Evolutionary conservation across 1,140 invertebrate species (phyloP), one percentile per base, ranked within the genome.

Genomic region (Eumeta japonica): DNA sequence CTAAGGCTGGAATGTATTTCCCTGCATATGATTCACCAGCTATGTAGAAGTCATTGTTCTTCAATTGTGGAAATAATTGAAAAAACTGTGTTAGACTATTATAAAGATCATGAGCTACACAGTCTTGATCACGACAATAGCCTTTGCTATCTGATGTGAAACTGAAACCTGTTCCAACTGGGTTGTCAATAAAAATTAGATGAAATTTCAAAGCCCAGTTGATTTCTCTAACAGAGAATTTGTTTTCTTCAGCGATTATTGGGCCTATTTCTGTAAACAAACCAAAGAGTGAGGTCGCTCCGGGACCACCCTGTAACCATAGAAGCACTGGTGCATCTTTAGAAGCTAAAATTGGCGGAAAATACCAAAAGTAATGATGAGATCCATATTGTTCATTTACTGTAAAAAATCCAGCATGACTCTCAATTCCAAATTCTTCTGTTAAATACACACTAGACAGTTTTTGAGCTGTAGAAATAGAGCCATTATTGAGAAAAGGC

Each of bases 1-100:
- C 79, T 19, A 90, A 67, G 1, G 86, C 82, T 12, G 89, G 88
- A 2, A 90, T 82, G 65, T 90, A 90, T 55, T 86, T 85, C n/a
- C 90, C 90, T 10, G 80, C 90, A 67, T 92, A 93, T 2, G 89
- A 92, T 72, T 93, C 90, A 10, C 90, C 90, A 34, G 84, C 81
- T 1, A 92, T 79, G 58, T 79, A 89, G 46, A 90, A 88, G 9
- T 83, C 77, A 66, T 85, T 88, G 1, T 57, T 48, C 48, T 77
- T 76, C n/a, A 86, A 64, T 30, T 85, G 63, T 1, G 84, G 83
- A 52, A 89, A 90, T 10, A 90, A 41, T 16, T 73, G 62, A 49
- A 87, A 88, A 50, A 89, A 89, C 53, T 90, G 87, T 3, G 76
- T 49, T 10, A 89, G 40, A 10, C 77, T 79, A 13, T 48, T 64